Evolutionary conservation across 1,140 invertebrate genomes (phyloP).

Genomic region (Diabrotica virgifera): DNA sequence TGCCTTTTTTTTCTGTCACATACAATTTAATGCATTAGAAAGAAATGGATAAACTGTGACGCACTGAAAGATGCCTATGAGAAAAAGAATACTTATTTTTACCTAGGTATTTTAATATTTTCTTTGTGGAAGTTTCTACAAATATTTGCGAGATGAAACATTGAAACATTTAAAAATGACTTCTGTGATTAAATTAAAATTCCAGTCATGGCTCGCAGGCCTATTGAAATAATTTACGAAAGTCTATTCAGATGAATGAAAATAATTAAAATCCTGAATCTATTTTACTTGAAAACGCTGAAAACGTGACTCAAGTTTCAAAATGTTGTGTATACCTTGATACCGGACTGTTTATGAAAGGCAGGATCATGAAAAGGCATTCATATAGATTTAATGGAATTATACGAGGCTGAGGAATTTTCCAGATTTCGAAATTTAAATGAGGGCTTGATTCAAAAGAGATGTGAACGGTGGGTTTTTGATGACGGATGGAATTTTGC

Average conservation of each 20-base stretch:
- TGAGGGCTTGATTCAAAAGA: not conserved
- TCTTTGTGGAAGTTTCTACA: too few species aligned
- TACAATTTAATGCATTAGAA: too few species aligned
- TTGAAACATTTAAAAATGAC: not conserved
- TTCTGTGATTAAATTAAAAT: not conserved
- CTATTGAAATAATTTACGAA: not conserved
- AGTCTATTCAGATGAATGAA: not conserved
- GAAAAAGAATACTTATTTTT: too few species aligned
- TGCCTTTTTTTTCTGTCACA: too few species aligned
- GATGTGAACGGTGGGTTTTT: conserved; percentile 1
- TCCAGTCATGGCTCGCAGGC: not conserved
- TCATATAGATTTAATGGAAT: conserved; percentile 3
- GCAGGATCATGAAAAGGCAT: not conserved
- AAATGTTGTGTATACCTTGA: conserved; percentile 2
- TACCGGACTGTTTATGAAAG: conserved; percentile 2
- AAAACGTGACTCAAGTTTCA: conserved; percentile 2
- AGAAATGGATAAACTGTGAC: too few species aligned
- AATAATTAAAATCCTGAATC: conserved; percentile 3
- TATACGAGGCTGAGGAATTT: not conserved
- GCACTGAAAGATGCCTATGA: too few species aligned
- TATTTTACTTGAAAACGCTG: not conserved
- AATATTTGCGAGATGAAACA: too few species aligned
- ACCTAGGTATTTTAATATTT: too few species aligned
- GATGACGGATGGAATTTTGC: not conserved
- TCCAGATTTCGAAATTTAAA: conserved; percentile 1